Conservation (phyloP, 2,797 vertebrate genomes). For the Clarias fuscus region DNA sequence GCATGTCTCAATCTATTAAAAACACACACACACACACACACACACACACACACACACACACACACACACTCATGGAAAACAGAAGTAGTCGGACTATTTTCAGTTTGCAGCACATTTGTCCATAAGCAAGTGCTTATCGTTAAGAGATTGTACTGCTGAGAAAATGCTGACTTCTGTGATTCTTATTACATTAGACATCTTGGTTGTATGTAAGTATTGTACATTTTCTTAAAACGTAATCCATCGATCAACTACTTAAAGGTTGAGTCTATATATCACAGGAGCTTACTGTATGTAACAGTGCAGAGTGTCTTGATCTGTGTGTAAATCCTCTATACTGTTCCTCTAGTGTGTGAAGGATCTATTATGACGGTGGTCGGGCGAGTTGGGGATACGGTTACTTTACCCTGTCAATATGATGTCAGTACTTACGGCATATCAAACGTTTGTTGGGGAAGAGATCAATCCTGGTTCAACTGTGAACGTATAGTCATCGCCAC, state of each 20-base stretch:
- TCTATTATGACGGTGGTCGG: constrained; percentile 54
- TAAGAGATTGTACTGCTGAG: constrained; percentile 5
- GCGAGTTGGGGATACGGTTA: constrained; percentile 64
- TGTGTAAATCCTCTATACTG: constrained; percentile 15
- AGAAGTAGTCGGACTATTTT: constrained; percentile 46
- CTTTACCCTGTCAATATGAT: constrained; percentile 71
- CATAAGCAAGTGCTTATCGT: not conserved
- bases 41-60: not conserved
- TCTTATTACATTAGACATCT: constrained; percentile 22
- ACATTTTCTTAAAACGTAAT: not conserved
- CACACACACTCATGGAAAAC: constrained; percentile 41
- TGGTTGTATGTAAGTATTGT: constrained; percentile 46
- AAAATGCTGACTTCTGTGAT: constrained; percentile 48
- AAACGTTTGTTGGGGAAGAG: constrained; percentile 82
- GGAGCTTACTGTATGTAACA: not conserved
- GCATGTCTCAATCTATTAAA: constrained; percentile 16
- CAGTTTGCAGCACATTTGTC: constrained; percentile 31
- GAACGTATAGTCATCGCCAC: constrained; percentile 62
- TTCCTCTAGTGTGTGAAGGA: constrained; percentile 42
- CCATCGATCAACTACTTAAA: not conserved
- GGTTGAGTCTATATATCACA: not conserved
- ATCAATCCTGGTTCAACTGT: constrained; percentile 70
- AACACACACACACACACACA: no score
- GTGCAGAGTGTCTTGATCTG: not conserved
- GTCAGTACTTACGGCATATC: constrained; percentile 27